Evolutionary conservation across 2,113 vertebrate species (phyloP), one percentile per base, ranked within the genome.

Genomic region (Cynoglossus semilaevis): DNA sequence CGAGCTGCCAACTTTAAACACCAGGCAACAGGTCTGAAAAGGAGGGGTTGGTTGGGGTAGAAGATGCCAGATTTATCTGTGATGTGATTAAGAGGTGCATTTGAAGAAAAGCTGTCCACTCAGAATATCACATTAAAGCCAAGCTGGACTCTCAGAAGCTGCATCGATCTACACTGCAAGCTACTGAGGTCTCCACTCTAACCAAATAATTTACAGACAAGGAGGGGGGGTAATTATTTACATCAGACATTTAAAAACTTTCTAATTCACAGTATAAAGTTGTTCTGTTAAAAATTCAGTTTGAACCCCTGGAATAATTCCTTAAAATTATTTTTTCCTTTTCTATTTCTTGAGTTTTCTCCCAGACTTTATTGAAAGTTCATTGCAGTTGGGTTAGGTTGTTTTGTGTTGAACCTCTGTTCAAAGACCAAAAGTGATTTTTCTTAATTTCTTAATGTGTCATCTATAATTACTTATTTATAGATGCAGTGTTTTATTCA

Each of bases 61-160:
- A 47, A 18, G 67, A 67, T 51, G 22, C 55, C 52, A 81, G 81
- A 89, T 87, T 88, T 76, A 83, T 86, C 65, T 78, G 53, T 87
- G 81, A 90, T 89, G 84, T 80, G 82, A 90, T 91, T 90, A 89
- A 85, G 80, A 86, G 84, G 80, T 56, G 79, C 81, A 85, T 87
- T 87, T 86, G 85, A 90, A 87, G 87, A 83, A 84, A 87, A 86
- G 72, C 77, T 84, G 82, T 86, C 82, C 83, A 79, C 83, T 90
- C 85, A 84, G 79, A 81, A 85, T 84, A 87, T 89, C 81, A 82
- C 83, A 85, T 90, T 92, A 90, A 82, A 78, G 63, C 48, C 72
- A 61, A 45, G 69, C 78, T 66, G 69, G 73, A 81, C 81, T 87
- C 80, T 77, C 50, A 81, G 81, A 85, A 82, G 81, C 74, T 46